Percentiles rank a stretch among this genome's conserved stretches.
These are phyloP conservation scores for Nibea coibor DNA, from an alignment of 2,113 vertebrate species.

Conservation along the genomic window DNA sequence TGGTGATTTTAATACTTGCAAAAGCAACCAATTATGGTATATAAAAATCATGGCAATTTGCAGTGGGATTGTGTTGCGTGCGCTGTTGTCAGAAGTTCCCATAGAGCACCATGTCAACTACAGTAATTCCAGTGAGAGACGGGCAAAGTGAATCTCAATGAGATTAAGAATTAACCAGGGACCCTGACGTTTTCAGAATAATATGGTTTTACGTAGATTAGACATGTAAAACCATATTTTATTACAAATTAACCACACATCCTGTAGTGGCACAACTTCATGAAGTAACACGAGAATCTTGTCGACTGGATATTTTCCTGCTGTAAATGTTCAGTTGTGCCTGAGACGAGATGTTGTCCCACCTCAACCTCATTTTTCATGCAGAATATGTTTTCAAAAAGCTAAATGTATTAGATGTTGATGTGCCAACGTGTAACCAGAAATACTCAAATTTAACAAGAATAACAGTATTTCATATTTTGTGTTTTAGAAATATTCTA, in stretches of 20 bases:
- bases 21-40: background rate
- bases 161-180: background rate
- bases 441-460: background rate
- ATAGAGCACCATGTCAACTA: background rate
- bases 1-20: background rate
- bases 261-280: conserved; percentile 1
- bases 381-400: background rate
- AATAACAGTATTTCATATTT: background rate
- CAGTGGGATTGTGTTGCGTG: background rate
- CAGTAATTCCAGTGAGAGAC: background rate
- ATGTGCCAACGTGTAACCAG: background rate
- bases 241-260: background rate
- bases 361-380: background rate
- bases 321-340: background rate
- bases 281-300: background rate
- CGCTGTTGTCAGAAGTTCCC: background rate
- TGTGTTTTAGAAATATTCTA: background rate
- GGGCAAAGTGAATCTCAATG: conserved; percentile 9
- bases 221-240: background rate
- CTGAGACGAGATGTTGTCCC: background rate
- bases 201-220: background rate
- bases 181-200: background rate
- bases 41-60: background rate
- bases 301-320: background rate
- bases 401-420: background rate